Percentiles rank a stretch among this genome's conserved stretches.
These are phyloP conservation scores for Nomada flava DNA, from an alignment of 2,888 invertebrate species.

Conservation along the genomic window DNA sequence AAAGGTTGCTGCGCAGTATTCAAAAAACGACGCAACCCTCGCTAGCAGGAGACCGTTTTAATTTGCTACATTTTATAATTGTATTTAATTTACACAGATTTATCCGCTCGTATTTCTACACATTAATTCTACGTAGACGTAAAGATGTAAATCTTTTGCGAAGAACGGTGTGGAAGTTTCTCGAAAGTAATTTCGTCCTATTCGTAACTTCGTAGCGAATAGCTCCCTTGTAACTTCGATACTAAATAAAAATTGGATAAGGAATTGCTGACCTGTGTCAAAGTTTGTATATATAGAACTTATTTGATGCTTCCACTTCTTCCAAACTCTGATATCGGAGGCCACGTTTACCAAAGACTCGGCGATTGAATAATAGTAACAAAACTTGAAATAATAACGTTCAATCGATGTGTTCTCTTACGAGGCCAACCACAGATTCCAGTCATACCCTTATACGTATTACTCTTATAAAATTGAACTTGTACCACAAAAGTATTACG, in stretches of 20 bases:
- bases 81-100: no score
- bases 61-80: not conserved
- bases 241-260: slow-evolving; percentile 56
- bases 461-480: not conserved
- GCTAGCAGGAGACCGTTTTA: not conserved
- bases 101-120: no score
- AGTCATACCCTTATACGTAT: not conserved
- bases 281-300: slow-evolving; percentile 47
- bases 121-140: not conserved
- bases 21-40: slow-evolving; percentile 4
- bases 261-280: slow-evolving; percentile 48
- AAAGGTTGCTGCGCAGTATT: slow-evolving; percentile 5
- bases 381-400: slow-evolving; percentile 54
- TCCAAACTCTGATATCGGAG: slow-evolving; percentile 43
- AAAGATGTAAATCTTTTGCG: slow-evolving; percentile 24
- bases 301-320: slow-evolving; percentile 52
- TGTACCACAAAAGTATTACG: no score
- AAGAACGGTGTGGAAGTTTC: slow-evolving; percentile 17
- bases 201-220: slow-evolving; percentile 28
- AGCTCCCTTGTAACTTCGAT: slow-evolving; percentile 43
- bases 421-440: slow-evolving; percentile 7
- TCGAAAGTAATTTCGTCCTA: slow-evolving; percentile 28
- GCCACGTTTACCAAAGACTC: slow-evolving; percentile 40
- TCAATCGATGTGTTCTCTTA: slow-evolving; percentile 43
- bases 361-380: slow-evolving; percentile 33